Conservation (phyloP, 2,113 vertebrate species). For the Gymnocephalus cernua region DNA sequence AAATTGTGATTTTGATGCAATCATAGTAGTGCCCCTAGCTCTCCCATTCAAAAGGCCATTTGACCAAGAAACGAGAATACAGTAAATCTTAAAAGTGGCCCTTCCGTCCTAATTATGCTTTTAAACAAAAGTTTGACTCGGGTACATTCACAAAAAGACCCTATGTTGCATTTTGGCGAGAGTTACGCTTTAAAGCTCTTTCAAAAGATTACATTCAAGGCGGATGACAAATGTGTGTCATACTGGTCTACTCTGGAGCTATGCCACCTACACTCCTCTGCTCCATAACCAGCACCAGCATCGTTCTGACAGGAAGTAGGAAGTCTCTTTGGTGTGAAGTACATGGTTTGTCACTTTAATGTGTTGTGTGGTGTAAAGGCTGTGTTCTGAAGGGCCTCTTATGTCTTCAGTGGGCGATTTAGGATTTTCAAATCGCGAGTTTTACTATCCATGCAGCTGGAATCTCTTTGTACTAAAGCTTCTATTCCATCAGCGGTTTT, state of each 20-base stretch:
- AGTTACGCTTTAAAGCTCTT: neutral
- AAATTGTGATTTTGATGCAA: too few relatives aligned
- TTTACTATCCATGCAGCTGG: neutral
- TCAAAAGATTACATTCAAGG: slow-evolving; percentile 26
- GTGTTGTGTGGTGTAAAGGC: neutral
- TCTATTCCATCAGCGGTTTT: neutral
- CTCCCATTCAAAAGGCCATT: too few relatives aligned
- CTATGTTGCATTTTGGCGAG: too few relatives aligned
- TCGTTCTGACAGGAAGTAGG: neutral
- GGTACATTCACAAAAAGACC: too few relatives aligned
- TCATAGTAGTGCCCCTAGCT: too few relatives aligned
- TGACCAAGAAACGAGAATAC: too few relatives aligned
- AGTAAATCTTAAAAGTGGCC: too few relatives aligned
- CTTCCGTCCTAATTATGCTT: too few relatives aligned
- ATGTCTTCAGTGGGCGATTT: neutral
- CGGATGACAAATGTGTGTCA: slow-evolving; percentile 13
- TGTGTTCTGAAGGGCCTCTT: neutral
- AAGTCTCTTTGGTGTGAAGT: neutral
- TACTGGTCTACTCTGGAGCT: neutral
- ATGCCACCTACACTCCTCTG: neutral
- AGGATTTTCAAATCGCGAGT: neutral
- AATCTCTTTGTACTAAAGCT: neutral
- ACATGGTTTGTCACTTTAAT: neutral
- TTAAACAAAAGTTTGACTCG: too few relatives aligned
- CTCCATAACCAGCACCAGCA: neutral